Percentiles rank a stretch among this genome's conserved stretches.
phyloP scores from a whole-genome alignment of 2,797 vertebrate genomes.

The Setipinna tenuifilis region DNA sequence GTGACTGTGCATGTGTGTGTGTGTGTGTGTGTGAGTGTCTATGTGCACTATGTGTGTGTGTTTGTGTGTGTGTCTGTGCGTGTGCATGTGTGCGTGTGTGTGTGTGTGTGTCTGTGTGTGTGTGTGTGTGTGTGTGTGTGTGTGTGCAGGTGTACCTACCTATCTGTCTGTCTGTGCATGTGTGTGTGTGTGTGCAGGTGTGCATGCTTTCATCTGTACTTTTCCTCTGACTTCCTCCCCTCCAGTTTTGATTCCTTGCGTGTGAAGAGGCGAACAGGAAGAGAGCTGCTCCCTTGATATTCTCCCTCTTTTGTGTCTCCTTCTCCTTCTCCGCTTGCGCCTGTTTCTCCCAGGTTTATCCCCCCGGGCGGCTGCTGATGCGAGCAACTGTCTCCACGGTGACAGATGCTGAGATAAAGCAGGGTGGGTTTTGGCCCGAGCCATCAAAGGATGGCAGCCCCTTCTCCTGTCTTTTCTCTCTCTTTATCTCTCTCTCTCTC shows the following conservation, averaged over 20 bases:
- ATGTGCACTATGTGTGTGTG: neutral
- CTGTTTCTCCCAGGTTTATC: slow-evolving; percentile 56
- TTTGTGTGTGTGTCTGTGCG: neutral
- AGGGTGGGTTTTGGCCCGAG: slow-evolving; percentile 53
- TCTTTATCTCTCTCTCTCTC: slow-evolving; percentile 35
- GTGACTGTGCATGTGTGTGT: neutral
- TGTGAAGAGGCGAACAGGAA: slow-evolving; percentile 36
- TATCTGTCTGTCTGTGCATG: slow-evolving; percentile 30
- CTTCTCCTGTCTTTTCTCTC: slow-evolving; percentile 56
- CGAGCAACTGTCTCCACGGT: slow-evolving; percentile 74
- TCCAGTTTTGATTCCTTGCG: slow-evolving; percentile 45
- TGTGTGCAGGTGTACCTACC: neutral
- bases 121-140: too few species aligned
- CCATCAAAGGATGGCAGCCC: slow-evolving; percentile 68
- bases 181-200: slow-evolving; percentile 42
- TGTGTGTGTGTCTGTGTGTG: neutral
- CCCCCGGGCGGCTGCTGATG: slow-evolving; percentile 70
- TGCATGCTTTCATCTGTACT: slow-evolving; percentile 51
- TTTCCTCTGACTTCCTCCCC: slow-evolving; percentile 31
- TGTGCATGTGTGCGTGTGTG: neutral
- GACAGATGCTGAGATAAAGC: slow-evolving; percentile 75
- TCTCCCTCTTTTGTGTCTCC: slow-evolving; percentile 43
- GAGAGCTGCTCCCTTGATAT: slow-evolving; percentile 54
- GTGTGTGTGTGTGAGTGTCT: neutral
- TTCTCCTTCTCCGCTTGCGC: neutral